Conservation (phyloP, 1,140 invertebrate species). For the Drosophila quadrilineata region DNA sequence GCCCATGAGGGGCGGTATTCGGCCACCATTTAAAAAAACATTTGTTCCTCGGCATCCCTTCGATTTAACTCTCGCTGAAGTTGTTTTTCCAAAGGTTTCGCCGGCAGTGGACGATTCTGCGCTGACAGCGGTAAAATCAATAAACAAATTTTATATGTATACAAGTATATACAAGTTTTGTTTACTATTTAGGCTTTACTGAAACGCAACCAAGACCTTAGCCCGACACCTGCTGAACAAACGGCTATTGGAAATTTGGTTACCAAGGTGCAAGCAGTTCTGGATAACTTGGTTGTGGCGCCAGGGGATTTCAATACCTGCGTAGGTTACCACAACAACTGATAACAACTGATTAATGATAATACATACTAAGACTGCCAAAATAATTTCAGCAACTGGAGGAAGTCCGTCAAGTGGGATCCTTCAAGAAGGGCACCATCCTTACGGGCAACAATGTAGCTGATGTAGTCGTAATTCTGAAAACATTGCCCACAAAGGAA, state of each 20-base stretch:
- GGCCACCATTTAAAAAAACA: conserved; percentile 85
- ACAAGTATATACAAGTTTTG: neutral
- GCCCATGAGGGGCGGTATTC: conserved; percentile 87
- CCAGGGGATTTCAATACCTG: conserved; percentile 97
- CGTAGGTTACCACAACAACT: conserved; percentile 86
- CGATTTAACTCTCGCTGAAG: conserved; percentile 93
- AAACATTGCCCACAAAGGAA: conserved; percentile 97
- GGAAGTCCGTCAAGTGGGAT: conserved; percentile 97
- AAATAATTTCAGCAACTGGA: conserved; percentile 90
- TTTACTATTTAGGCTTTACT: conserved; percentile 87
- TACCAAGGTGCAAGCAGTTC: conserved; percentile 94
- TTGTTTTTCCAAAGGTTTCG: conserved; percentile 91
- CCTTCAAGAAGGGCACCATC: conserved; percentile 99
- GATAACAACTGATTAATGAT: too few species aligned
- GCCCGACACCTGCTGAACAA: conserved; percentile 93
- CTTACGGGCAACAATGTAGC: conserved; percentile 96
- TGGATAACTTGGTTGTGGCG: conserved; percentile 96
- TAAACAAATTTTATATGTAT: conserved; percentile 9
- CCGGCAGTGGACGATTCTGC: conserved; percentile 90
- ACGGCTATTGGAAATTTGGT: conserved; percentile 95
- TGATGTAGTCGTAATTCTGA: conserved; percentile 98
- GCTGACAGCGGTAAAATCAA: conserved; percentile 87
- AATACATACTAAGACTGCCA: neutral
- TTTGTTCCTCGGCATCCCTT: conserved; percentile 94
- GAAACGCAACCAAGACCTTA: conserved; percentile 94